These are phyloP conservation scores for Heteractis magnifica DNA, from an alignment of 92 coral and sea anemone genomes.

Conservation along the genomic window DNA sequence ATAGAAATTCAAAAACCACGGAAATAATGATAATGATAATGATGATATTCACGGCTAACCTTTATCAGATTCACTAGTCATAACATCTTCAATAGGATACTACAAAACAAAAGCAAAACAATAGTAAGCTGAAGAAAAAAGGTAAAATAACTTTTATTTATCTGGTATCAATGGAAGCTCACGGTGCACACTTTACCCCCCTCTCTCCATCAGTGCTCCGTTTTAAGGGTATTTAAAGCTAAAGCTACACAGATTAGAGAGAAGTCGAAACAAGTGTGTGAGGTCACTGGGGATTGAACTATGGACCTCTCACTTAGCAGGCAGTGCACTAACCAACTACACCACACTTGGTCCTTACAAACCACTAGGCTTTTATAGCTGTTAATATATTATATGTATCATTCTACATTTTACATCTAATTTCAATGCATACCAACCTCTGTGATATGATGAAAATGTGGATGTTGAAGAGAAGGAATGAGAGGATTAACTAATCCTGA, in stretches of 20 bases:
- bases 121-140: not conserved
- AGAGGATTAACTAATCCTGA: slow-evolving; percentile 46
- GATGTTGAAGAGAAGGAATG: slow-evolving; percentile 58
- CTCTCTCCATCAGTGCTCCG: too few relatives aligned
- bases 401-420: too few relatives aligned
- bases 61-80: slow-evolving; percentile 86
- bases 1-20: not conserved
- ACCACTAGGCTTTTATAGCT: too few relatives aligned
- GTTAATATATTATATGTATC: not conserved
- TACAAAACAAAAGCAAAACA: not conserved
- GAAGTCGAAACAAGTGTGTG: too few relatives aligned
- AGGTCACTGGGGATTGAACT: too few relatives aligned
- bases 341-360: too few relatives aligned
- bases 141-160: not conserved
- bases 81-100: slow-evolving; percentile 37
- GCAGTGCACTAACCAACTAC: too few relatives aligned
- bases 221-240: too few relatives aligned
- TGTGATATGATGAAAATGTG: slow-evolving; percentile 43
- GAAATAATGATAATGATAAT: not conserved
- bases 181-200: too few relatives aligned
- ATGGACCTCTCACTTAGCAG: too few relatives aligned
- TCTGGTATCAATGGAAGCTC: too few relatives aligned
- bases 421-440: slow-evolving; percentile 44
- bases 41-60: slow-evolving; percentile 35
- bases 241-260: too few relatives aligned